Conservation (phyloP, 2,888 invertebrate genomes). For the Rotaria macrura region DNA sequence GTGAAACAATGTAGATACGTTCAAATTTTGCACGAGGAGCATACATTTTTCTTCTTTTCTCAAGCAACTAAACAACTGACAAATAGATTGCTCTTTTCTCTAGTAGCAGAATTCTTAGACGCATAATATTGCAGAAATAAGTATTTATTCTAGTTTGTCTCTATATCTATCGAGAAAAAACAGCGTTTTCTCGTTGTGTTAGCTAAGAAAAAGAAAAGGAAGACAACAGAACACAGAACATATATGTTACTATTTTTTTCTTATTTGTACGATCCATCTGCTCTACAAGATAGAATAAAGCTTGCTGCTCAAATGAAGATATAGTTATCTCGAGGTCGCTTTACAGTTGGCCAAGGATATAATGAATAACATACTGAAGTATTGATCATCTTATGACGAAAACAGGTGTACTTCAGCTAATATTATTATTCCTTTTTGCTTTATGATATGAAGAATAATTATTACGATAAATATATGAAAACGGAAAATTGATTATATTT, state of each 20-base stretch:
- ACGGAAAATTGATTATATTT: neutral
- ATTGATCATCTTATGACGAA: neutral
- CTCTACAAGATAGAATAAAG: neutral
- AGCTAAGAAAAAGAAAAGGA: neutral
- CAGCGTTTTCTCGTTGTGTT: neutral
- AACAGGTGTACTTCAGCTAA: neutral
- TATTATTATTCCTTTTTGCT: neutral
- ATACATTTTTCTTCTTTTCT: neutral
- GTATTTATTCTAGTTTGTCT: neutral
- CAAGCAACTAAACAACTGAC: neutral
- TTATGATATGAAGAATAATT: neutral
- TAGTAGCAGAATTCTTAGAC: neutral
- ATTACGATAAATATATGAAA: neutral
- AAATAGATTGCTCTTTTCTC: neutral
- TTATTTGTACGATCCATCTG: neutral
- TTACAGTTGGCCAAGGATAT: neutral
- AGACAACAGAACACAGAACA: neutral
- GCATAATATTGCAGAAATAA: neutral
- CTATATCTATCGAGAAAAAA: neutral
- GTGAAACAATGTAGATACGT: slow-evolving; percentile 21
- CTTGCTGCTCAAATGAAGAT: neutral
- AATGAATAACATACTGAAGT: neutral
- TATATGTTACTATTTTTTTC: neutral
- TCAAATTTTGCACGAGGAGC: slow-evolving; percentile 22
- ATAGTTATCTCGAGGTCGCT: neutral